Base-by-base conservation (phyloP, 2,888 invertebrate genomes). In the Cordilura impudica region DNA sequence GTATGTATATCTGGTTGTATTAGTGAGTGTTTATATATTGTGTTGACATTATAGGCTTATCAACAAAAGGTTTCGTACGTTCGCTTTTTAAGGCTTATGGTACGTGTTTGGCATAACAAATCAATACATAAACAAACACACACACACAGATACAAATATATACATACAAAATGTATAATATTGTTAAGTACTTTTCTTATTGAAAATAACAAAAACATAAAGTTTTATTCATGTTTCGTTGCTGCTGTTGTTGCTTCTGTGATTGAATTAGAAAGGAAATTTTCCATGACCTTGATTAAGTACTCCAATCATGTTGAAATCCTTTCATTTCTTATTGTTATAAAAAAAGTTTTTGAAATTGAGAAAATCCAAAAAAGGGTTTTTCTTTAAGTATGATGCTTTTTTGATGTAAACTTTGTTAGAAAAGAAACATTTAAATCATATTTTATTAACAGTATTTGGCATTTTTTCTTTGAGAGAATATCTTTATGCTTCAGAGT, bases 41-140 rank as follows among this genome's bases (percentile, higher is more conserved):
- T 71, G 79, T 49, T 67, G 79, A 79, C 71, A 75, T 79, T 79
- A 79, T 79, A 75, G 71, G 79, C 79, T 79, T 79, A 79, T 79
- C 75, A 61, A 51, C 71, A 75, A 79, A 79, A 75, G 75, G 71
- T 51, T 58, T 56, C 70, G 7, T 56, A 49, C 47, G 47, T 43
- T 43, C 10, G 29, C 16, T 43, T 71, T 54, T 66, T 67, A 67
- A 63, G 61, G 70, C 71, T 66, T 67, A 23, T 39, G 23, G 7
- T 75, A 79, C 79, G 79, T 79, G 79, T 71, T 67, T 53, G 71
- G 79, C 75, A 79, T 79, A 67, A 75, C 79, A 79, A 79, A 79
- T 79, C 79, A 75, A 71, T 75, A 67, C 49, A 31, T 29, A 49
- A 54, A 54, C 21, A 47, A 21, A 10, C 60, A 21, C 10, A 56